phyloP scores from a whole-genome alignment of 2,113 vertebrate species.

The Polyodon spathula region DNA sequence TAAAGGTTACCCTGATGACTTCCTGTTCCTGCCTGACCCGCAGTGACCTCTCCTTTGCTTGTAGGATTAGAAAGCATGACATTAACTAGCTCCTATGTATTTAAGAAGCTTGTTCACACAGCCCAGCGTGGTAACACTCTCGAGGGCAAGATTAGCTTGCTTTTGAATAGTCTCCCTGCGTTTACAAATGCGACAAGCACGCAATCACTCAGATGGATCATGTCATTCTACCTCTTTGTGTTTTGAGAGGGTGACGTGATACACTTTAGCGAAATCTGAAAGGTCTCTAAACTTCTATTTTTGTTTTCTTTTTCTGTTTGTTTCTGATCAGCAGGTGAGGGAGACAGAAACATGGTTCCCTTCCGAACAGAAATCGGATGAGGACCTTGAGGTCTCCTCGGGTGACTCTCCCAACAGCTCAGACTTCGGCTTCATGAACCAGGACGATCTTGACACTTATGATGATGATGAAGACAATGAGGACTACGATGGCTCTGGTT shows the following conservation, averaged over 20 bases:
- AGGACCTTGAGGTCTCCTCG: constrained; percentile 29
- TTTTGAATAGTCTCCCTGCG: too few relatives aligned
- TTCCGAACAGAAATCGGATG: constrained; percentile 23
- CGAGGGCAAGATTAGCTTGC: too few relatives aligned
- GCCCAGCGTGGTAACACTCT: too few relatives aligned
- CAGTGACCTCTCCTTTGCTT: background rate
- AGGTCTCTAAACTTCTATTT: background rate
- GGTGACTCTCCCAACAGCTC: constrained; percentile 34
- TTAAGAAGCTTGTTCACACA: too few relatives aligned
- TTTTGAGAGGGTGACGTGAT: too few relatives aligned
- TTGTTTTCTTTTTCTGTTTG: constrained; percentile 17
- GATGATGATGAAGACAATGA: constrained; percentile 22
- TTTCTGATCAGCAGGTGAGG: constrained; percentile 50
- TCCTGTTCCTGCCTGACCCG: constrained; percentile 1
- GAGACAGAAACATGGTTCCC: constrained; percentile 67
- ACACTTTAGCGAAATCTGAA: too few relatives aligned
- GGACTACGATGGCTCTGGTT: constrained; percentile 65
- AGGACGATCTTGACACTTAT: constrained; percentile 15
- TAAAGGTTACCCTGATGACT: constrained; percentile 2
- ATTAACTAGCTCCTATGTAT: too few relatives aligned
- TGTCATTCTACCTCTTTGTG: too few relatives aligned
- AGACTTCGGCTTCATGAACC: constrained; percentile 40
- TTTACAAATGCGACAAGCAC: too few relatives aligned
- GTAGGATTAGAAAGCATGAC: background rate
- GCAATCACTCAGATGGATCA: too few relatives aligned